Conservation (phyloP, 2,888 invertebrate genomes). For the Eucera pruinosa region DNA sequence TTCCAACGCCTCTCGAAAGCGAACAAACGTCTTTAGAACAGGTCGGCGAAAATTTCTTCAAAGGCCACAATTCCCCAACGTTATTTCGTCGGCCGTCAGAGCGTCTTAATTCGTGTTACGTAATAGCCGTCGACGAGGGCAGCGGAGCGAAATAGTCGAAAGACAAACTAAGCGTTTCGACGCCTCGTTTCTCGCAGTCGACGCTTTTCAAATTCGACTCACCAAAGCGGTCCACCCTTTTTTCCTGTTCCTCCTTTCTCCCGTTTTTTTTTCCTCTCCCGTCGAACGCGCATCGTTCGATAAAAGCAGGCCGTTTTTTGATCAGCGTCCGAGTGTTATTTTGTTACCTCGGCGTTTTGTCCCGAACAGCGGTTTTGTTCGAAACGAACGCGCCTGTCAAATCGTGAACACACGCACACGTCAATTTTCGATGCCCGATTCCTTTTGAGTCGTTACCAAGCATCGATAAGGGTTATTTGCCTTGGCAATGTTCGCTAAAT, state of each 20-base stretch:
- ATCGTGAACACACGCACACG: constrained; percentile 17
- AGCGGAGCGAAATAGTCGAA: constrained; percentile 7
- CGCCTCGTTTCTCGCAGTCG: constrained; percentile 31
- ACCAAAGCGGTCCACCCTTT: not conserved
- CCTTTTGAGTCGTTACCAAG: constrained; percentile 29
- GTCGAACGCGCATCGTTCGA: constrained; percentile 12
- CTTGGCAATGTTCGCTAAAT: constrained; percentile 20
- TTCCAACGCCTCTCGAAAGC: constrained; percentile 2
- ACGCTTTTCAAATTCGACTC: constrained; percentile 5
- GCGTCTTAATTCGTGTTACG: constrained; percentile 59
- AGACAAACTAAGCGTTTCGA: constrained; percentile 22
- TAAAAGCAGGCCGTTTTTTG: constrained; percentile 41
- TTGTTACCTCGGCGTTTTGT: constrained; percentile 45
- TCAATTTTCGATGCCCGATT: constrained; percentile 40
- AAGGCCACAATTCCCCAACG: constrained; percentile 52
- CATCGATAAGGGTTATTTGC: constrained; percentile 29
- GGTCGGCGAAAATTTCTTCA: constrained; percentile 40
- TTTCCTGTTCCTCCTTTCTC: not conserved
- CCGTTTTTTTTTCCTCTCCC: not conserved
- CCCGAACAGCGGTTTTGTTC: constrained; percentile 42
- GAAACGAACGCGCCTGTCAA: constrained; percentile 6
- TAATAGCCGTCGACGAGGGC: constrained; percentile 47
- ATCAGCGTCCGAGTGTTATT: constrained; percentile 41
- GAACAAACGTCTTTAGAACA: constrained; percentile 10
- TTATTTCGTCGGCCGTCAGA: constrained; percentile 48